A percentile compares a stretch with the other conserved stretches of the same genome.
Evolutionary conservation across 2,113 vertebrate species (phyloP).

Genomic region (Pipa parva): DNA sequence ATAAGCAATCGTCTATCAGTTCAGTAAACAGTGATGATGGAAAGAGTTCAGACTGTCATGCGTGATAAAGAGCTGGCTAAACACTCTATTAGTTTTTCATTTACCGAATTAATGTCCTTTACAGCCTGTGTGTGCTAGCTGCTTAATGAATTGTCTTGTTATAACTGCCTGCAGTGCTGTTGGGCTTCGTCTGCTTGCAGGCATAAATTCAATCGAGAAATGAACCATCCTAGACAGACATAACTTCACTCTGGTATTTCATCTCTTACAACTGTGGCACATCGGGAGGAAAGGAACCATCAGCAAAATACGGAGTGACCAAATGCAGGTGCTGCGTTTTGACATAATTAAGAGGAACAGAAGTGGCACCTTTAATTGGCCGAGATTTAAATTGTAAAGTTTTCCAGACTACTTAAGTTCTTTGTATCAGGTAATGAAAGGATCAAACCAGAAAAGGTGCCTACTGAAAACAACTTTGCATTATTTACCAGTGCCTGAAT

Average conservation of each 20-base stretch:
- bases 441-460: too few relatives aligned
- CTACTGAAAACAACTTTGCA: too few relatives aligned
- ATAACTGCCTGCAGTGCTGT: constrained; percentile 53
- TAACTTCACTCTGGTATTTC: constrained; percentile 47
- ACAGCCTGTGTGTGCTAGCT: constrained; percentile 48
- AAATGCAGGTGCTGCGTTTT: too few relatives aligned
- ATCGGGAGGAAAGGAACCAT: not conserved
- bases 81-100: constrained; percentile 70
- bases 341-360: not conserved
- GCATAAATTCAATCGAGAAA: constrained; percentile 58
- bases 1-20: constrained; percentile 46
- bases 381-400: too few relatives aligned
- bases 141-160: constrained; percentile 72
- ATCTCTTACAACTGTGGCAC: constrained; percentile 47
- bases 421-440: too few relatives aligned
- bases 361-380: not conserved
- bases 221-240: constrained; percentile 49
- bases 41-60: constrained; percentile 49
- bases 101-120: constrained; percentile 67
- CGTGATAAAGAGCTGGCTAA: constrained; percentile 62
- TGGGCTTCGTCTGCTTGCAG: constrained; percentile 46
- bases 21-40: constrained; percentile 58
- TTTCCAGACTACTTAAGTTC: too few relatives aligned
- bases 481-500: too few relatives aligned
- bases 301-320: too few relatives aligned